These are phyloP conservation scores for Psephotus haematonotus DNA, from an alignment of 2,113 vertebrate species.

Conservation along the genomic window DNA sequence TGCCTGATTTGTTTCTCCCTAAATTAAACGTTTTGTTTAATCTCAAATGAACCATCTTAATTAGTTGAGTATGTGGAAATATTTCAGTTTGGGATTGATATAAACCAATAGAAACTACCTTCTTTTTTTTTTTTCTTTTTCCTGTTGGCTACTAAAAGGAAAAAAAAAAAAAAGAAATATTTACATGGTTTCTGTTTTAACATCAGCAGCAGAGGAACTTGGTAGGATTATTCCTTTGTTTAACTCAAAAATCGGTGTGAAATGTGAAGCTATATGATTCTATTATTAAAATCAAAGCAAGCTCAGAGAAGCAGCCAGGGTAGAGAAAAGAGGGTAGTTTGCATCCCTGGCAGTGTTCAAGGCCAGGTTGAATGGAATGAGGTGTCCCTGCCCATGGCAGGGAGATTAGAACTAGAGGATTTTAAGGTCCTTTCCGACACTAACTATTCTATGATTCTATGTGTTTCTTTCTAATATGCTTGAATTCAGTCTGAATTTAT, in stretches of 20 bases:
- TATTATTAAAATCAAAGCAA: neutral
- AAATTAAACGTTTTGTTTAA: slow-evolving; percentile 39
- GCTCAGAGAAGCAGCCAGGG: neutral
- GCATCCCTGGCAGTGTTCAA: neutral
- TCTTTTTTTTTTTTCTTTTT: neutral
- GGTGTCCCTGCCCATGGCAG: too few species aligned
- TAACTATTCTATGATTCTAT: neutral
- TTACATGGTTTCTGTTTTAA: slow-evolving; percentile 6
- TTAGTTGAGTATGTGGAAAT: slow-evolving; percentile 29
- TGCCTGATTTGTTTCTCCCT: neutral
- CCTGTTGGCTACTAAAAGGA: neutral
- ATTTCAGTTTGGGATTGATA: slow-evolving; percentile 17
- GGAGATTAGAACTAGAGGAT: neutral
- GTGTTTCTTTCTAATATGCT: neutral
- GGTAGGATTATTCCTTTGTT: neutral
- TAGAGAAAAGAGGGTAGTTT: neutral
- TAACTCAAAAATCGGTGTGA: neutral
- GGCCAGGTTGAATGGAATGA: neutral
- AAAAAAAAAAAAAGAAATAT: neutral
- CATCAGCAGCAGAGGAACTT: neutral
- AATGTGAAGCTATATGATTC: neutral
- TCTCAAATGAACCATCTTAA: slow-evolving; percentile 33
- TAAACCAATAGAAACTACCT: slow-evolving; percentile 13
- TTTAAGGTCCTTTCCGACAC: neutral
- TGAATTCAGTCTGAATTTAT: neutral